phyloP scores from a whole-genome alignment of 1,140 invertebrate species.

The Brachionus plicatilis region DNA sequence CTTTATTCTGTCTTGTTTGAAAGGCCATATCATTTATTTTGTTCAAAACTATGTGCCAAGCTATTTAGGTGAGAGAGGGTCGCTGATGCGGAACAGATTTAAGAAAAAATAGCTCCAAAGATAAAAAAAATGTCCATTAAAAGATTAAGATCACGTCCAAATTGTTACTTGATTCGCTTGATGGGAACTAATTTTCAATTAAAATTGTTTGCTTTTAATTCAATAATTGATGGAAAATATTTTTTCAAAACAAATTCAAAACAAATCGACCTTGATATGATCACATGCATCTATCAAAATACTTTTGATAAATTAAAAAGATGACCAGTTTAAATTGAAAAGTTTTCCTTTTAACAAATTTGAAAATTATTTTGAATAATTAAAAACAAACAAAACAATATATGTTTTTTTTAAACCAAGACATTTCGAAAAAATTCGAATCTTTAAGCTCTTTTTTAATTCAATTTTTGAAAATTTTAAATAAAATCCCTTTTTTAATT shows the following conservation, averaged over 20 bases:
- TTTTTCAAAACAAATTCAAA: background rate
- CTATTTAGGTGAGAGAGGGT: background rate
- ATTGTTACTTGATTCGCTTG: background rate
- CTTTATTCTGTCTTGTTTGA: background rate
- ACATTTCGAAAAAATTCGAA: no score
- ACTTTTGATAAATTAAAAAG: background rate
- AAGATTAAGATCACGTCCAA: background rate
- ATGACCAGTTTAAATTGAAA: background rate
- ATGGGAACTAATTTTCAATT: background rate
- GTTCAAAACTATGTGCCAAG: background rate
- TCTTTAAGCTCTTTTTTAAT: no score
- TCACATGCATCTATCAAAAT: background rate
- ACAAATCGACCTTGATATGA: background rate
- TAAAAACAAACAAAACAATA: background rate
- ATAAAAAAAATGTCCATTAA: background rate
- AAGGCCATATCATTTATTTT: background rate
- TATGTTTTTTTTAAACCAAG: no score
- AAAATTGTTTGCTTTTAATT: background rate
- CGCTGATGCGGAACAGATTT: background rate
- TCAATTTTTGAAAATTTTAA: no score
- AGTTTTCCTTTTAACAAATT: background rate
- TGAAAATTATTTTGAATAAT: background rate
- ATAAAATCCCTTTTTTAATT: no score
- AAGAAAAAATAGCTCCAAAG: background rate
- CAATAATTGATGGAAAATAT: background rate